Evolutionary conservation across 2,113 vertebrate genomes (phyloP), one percentile per base, ranked within the genome.

Genomic region (Callorhinus ursinus): DNA sequence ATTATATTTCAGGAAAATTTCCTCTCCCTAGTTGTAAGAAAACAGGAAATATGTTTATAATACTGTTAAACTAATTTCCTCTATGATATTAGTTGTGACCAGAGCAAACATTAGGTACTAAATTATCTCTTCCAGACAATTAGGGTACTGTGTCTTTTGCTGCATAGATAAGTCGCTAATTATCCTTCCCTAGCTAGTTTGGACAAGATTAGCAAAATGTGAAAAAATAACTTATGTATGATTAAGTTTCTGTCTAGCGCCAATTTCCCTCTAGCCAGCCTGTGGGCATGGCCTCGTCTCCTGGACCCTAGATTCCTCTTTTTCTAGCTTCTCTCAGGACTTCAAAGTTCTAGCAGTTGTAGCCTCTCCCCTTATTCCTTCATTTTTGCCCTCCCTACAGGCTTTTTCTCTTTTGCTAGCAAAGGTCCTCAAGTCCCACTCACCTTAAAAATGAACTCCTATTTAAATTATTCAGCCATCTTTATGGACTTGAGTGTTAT

Each of bases 1-100:
- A 94, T 94, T 95, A 93, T 83, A 96, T 93, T 95, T 76, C 11
- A 93, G 53, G 63, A 69, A 84, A 93, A 72, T 63, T 65, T 81
- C 28, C 31, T 93, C 19, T 74, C 7, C 4, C 18, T 81, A 80
- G 39, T 33, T 88, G 22, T 59, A 90, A 95, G 39, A 90, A 39
- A 65, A 77, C 3, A 76, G 42, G 14, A 91, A 90, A 94, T 83
- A 74, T 71, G 33, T 85, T 87, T 83, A 49, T 55, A 90, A 59
- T 16, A 90, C 1, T 74, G 4, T 92, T 71, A 42, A 77, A 22
- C 4, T 94, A 85, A 90, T 92, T 80, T 94, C 12, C 28, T 59
- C 42, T 72, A 42, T 46, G 39, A 7, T 36, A 67, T 28, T 87
- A 79, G 4, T 76, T 90, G 57, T 91, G 63, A 90, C 14, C 1